Evolutionary conservation across 2,113 vertebrate genomes (phyloP), one percentile per base, ranked within the genome.

Genomic region (Lonchura striata): DNA sequence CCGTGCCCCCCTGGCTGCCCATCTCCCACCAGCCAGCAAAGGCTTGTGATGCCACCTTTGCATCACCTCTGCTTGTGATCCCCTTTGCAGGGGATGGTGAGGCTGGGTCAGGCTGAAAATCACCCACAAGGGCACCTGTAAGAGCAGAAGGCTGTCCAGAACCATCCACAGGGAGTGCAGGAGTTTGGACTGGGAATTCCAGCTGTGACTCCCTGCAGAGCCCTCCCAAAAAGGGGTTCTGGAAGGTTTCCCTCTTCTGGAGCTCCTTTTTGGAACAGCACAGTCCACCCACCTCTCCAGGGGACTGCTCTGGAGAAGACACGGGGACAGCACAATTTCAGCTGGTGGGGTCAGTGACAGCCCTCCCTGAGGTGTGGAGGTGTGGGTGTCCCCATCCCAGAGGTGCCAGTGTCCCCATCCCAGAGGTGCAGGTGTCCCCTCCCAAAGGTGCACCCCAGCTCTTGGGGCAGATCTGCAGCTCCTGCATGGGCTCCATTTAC

Each of bases 1-100:
- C 6, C 0, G 4, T 53, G 56, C 1, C 23, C 33, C 54, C 17
- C 0, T 0, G 25, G 18, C 54, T 82, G 65, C 66, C 23, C 39
- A 2, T 13, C 42, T 11, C 28, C 41, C 86, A 63, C 35, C 13
- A 25, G 25, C 3, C 57, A 57, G 49, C 60, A 28, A 2, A 11
- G 5, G 25, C 11, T 77, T 17, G 35, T 37, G 50, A 27, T 0
- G 3, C 9, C 31, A 2, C 44, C 24, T 37, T 44, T 7, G 56
- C 8, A 30, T 39, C 39, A 39, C 39, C 39, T 39, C 39, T 39
- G 39, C 39, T 39, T 39, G 39, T 39, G 39, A 39, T 39, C 39
- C 39, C 44, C 24, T 37, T 44, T 7, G 56, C 8, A 30, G 37
- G 30, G 25, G 22, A 17, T 6, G 11, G 28, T 6, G 3, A 9